Conservation (phyloP, 2,113 vertebrate species). For the Seriola dumerili region DNA sequence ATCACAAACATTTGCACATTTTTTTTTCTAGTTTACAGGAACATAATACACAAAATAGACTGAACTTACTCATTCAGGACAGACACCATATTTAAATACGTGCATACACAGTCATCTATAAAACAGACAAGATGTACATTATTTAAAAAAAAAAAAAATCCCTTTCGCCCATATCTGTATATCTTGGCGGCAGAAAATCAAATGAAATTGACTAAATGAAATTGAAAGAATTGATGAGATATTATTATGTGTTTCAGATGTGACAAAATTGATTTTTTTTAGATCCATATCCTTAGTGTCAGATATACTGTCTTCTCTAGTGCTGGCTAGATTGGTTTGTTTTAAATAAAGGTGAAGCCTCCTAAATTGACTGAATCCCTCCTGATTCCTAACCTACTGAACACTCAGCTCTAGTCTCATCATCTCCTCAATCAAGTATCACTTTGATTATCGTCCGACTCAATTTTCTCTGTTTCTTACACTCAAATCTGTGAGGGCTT, state of each 20-base stretch:
- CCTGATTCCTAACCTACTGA: conserved; percentile 9
- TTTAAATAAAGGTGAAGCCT: neutral
- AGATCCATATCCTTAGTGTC: neutral
- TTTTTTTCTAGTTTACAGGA: neutral
- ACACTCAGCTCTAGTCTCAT: neutral
- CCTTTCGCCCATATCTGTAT: neutral
- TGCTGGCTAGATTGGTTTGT: neutral
- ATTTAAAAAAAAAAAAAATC: neutral
- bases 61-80: neutral
- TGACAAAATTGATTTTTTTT: neutral
- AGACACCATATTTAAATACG: too few relatives aligned
- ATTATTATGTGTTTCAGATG: too few relatives aligned
- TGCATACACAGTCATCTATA: too few relatives aligned
- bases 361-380: neutral
- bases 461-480: conserved; percentile 19
- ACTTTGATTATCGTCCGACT: conserved; percentile 4
- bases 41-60: neutral
- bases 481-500: conserved; percentile 26
- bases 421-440: conserved; percentile 2
- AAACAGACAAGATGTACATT: too few relatives aligned
- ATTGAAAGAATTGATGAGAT: too few relatives aligned
- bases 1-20: neutral
- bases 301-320: neutral
- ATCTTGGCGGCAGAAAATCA: too few relatives aligned
- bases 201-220: too few relatives aligned